Conservation (phyloP, 1,140 invertebrate species). For the Hylaeus volcanicus region DNA sequence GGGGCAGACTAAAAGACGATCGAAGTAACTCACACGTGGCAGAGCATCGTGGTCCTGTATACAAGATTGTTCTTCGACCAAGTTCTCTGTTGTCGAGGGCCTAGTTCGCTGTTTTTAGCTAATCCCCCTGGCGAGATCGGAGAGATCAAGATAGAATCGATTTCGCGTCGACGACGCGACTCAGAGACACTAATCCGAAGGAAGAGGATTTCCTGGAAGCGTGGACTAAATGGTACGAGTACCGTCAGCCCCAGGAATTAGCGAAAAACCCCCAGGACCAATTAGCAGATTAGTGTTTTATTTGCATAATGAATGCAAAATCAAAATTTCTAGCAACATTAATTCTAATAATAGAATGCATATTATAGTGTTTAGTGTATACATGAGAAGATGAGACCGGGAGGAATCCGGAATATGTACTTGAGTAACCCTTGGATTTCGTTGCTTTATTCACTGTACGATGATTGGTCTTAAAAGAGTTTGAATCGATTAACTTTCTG, state of each 20-base stretch:
- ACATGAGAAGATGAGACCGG: no score
- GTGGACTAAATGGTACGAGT: conserved; percentile 54
- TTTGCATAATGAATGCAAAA: conserved; percentile 16
- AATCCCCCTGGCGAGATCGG: conserved; percentile 49
- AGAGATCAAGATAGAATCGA: conserved; percentile 63
- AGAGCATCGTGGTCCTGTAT: background rate
- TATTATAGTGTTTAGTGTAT: no score
- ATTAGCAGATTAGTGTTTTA: conserved; percentile 52
- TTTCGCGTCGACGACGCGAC: conserved; percentile 31
- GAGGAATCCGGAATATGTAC: no score
- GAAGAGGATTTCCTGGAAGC: conserved; percentile 51
- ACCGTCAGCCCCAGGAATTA: conserved; percentile 48
- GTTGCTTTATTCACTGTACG: no score
- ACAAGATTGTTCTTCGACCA: background rate
- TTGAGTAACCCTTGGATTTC: no score
- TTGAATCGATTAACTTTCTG: no score
- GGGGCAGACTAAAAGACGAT: conserved; percentile 11
- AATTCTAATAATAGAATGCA: no score
- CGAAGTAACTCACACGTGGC: conserved; percentile 24
- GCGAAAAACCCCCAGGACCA: conserved; percentile 52
- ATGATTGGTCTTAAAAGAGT: no score
- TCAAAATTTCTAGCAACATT: background rate
- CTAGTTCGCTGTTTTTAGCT: conserved; percentile 51
- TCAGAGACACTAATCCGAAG: conserved; percentile 55
- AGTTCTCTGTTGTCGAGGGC: background rate